Base-by-base conservation (phyloP, 23 tunicate genomes). In the Halocynthia roretzi region DNA sequence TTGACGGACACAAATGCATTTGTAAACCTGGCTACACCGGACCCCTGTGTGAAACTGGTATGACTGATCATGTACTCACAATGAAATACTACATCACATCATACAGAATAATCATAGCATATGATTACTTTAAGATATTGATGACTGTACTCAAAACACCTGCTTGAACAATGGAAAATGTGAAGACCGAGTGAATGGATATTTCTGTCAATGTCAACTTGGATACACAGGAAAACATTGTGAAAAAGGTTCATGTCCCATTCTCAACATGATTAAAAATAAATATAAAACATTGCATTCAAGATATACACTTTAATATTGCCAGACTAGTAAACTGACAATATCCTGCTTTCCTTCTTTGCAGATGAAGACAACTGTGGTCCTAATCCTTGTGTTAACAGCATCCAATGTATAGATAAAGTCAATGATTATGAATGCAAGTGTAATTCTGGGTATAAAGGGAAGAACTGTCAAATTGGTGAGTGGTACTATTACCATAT, bases 11-110 rank as follows among this genome's bases (percentile, higher is more conserved):
- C 71, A 1, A 57, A 58, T 91, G 97, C 63, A 56, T 66, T 6
- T 91, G 97, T 71, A 31, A 12, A 6, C 67, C 31, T 31, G 91
- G 84, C 51, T 91, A 53, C 56, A 53, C 52, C 15, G 97, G 97
- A 12, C 66, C 9, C 1, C 31, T 65, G 19, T 65, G 70, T 65
- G n/a, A 65, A 65, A 65, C 6, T 10, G 70, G 70, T 65, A 65
- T n/a, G 5, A 31, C 44, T 31, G 44, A 31, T 31, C 44, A 1
- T 31, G 4, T n/a, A 56, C 12, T 58, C 63, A 58, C 63, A 58
- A 58, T 15, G 63, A 58, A n/a, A 58, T 14, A 14, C 17, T 15
- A 58, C 2, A n/a, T 14, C 63, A 58, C n/a, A 58, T 58, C n/a
- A n/a, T n/a, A n/a, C n/a, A n/a, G 44, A 31, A 1, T 31, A 58